phyloP scores from a whole-genome alignment of 2,888 invertebrate species.

The Cryptocheilus praepositus region DNA sequence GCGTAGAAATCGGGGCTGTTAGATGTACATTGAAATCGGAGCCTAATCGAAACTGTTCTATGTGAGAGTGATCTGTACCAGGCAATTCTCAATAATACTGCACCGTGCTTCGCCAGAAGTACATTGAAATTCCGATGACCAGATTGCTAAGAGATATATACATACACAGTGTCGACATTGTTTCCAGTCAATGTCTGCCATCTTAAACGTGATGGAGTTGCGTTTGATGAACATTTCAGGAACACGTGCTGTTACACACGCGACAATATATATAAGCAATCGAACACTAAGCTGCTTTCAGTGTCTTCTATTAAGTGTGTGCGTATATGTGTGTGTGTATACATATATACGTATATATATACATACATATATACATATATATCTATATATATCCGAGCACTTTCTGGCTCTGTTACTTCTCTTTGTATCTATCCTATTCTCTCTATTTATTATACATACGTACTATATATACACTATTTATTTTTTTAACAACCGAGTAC shows the following conservation, averaged over 20 bases:
- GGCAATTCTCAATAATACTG: no score
- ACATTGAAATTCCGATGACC: slow-evolving; percentile 1
- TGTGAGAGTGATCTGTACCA: no score
- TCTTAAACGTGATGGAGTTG: slow-evolving; percentile 23
- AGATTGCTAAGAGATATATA: neutral
- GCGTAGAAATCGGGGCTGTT: no score
- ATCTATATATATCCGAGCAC: slow-evolving; percentile 58
- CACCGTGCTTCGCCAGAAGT: slow-evolving; percentile 2
- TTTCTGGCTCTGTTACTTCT: slow-evolving; percentile 62
- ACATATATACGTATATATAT: slow-evolving; percentile 49
- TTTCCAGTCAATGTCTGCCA: slow-evolving; percentile 13
- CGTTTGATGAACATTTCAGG: slow-evolving; percentile 29
- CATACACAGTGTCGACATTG: slow-evolving; percentile 11
- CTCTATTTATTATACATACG: slow-evolving; percentile 54
- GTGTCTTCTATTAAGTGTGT: slow-evolving; percentile 69
- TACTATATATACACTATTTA: slow-evolving; percentile 45
- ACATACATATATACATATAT: slow-evolving; percentile 37
- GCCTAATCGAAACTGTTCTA: no score
- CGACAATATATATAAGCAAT: slow-evolving; percentile 65
- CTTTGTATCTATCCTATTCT: slow-evolving; percentile 63
- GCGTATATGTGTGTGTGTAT: slow-evolving; percentile 30
- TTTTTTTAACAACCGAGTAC: slow-evolving; percentile 55
- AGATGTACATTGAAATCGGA: no score
- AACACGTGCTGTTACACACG: slow-evolving; percentile 61
- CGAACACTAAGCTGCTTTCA: slow-evolving; percentile 74